Conservation (phyloP, 2,888 invertebrate genomes). For the Phyllotreta striolata region DNA sequence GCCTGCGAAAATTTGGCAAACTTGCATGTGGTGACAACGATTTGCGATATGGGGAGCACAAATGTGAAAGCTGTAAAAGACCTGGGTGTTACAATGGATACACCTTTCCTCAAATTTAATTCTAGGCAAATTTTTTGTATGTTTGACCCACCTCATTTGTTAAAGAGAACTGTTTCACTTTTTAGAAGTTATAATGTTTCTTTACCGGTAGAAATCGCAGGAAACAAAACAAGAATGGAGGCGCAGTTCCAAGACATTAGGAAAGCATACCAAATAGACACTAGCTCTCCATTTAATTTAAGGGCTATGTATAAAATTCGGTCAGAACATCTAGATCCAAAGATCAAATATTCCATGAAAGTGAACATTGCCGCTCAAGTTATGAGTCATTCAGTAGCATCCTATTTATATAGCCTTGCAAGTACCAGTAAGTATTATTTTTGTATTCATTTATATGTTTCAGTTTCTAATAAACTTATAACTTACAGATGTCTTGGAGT, state of each 20-base stretch:
- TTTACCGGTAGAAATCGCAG: background rate
- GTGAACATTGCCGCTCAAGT: conserved; percentile 42
- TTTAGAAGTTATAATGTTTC: conserved; percentile 25
- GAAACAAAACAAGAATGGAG: conserved; percentile 7
- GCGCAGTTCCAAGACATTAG: conserved; percentile 24
- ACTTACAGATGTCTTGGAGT: no score
- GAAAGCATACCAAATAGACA: conserved; percentile 32
- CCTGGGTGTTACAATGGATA: conserved; percentile 29
- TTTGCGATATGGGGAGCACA: conserved; percentile 26
- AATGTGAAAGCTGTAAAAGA: conserved; percentile 28
- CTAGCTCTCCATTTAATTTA: conserved; percentile 30
- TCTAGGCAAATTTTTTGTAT: conserved; percentile 31
- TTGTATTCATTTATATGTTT: no score
- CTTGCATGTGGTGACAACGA: conserved; percentile 5
- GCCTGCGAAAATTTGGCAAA: conserved; percentile 4
- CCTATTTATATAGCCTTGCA: conserved; percentile 37
- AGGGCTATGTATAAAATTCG: conserved; percentile 38
- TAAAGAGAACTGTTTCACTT: conserved; percentile 24
- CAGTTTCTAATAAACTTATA: no score
- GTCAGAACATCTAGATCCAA: conserved; percentile 37
- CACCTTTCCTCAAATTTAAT: no score
- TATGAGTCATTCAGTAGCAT: conserved; percentile 30
- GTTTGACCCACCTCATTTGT: conserved; percentile 31
- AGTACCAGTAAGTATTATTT: no score
- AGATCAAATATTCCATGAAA: conserved; percentile 44